Evolutionary conservation across 2,797 vertebrate genomes (phyloP), one percentile per base, ranked within the genome.

Genomic region (Merluccius polli): DNA sequence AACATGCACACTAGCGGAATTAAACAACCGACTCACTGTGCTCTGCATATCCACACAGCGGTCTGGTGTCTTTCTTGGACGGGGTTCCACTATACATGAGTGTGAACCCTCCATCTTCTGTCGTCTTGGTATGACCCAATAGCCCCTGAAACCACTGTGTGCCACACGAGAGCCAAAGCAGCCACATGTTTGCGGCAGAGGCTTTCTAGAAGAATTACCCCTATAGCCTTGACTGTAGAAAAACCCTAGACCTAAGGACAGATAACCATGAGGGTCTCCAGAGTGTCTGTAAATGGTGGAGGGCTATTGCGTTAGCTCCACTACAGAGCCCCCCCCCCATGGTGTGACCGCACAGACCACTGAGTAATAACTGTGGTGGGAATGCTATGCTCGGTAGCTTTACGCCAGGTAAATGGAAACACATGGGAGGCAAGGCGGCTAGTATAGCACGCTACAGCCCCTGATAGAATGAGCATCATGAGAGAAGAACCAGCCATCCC

Each of bases 341-440:
- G 59, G 90, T 79, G 86, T 71, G 83, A 84, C 87, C 74, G 82
- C 89, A 85, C 86, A 77, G 84, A 82, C 78, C 77, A 83, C 77
- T 27, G 83, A 84, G 81, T 87, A 87, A 87, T 88, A 90, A 89
- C 86, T 87, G 87, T 82, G 83, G 80, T 82, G 86, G 88, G 87
- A 89, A 87, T 80, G 41, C 89, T 83, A n/a, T 78, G 86, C 84
- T 88, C 79, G 71, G 85, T 84, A 87, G 89, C 88, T 80, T 73
- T 33, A 1, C 75, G 72, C 77, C 90, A 90, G 90, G 92, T 94
- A 94, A 94, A 91, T 93, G 88, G 79, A 93, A 94, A 93, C 94
- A 93, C 90, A 93, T 94, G 93, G 75, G 24, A 38, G 71, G 76
- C 69, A n/a, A 83, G 68, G 29, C 36, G 52, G 78, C 79, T 68